phyloP scores from a whole-genome alignment of 2,888 invertebrate genomes.

The Noctua fimbriata region DNA sequence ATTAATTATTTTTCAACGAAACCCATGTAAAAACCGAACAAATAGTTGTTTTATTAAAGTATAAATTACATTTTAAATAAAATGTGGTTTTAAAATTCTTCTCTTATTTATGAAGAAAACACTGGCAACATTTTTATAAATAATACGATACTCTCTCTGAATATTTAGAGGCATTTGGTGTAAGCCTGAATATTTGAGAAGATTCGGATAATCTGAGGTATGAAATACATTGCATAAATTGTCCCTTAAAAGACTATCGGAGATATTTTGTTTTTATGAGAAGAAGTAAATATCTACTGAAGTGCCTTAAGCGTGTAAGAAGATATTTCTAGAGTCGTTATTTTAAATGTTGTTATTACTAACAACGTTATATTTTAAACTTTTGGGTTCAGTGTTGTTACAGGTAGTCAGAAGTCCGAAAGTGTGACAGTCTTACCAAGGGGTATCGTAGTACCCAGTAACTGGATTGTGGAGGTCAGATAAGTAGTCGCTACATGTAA shows the following conservation, averaged over 20 bases:
- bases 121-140: conserved; percentile 59
- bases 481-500: background rate
- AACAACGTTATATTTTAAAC: background rate
- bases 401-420: background rate
- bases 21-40: background rate
- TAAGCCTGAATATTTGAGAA: conserved; percentile 64
- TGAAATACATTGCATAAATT: conserved; percentile 69
- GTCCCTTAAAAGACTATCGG: conserved; percentile 63
- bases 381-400: background rate
- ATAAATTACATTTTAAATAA: background rate
- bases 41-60: background rate
- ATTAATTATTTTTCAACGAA: background rate
- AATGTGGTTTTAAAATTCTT: conserved; percentile 9
- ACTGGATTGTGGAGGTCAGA: background rate
- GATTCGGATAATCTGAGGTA: conserved; percentile 65
- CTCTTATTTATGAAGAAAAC: conserved; percentile 60
- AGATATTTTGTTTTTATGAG: conserved; percentile 54
- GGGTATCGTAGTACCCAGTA: background rate
- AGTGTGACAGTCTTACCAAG: background rate
- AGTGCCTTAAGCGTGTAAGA: background rate
- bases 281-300: conserved; percentile 22
- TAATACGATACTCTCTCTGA: conserved; percentile 59
- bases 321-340: background rate
- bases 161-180: conserved; percentile 65
- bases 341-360: background rate